phyloP scores from a whole-genome alignment of 2,113 vertebrate genomes.

The Eulacestoma nigropectus region DNA sequence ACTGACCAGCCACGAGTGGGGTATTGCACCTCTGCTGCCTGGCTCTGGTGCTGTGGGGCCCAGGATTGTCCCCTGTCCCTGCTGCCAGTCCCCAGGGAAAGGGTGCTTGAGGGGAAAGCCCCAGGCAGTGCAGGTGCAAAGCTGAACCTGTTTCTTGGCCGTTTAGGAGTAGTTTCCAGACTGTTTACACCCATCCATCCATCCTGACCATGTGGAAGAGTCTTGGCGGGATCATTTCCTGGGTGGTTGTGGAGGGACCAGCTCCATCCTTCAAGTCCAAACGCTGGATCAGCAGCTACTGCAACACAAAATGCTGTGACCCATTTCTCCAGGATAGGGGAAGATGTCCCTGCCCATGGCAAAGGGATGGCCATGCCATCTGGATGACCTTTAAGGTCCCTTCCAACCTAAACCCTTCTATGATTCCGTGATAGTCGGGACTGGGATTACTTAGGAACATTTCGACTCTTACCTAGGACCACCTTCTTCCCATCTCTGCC shows the following conservation, averaged over 20 bases:
- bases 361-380: neutral
- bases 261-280: neutral
- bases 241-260: neutral
- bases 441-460: neutral
- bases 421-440: rapidly evolving
- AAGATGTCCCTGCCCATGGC: neutral
- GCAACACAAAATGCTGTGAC: neutral
- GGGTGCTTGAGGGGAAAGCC: neutral
- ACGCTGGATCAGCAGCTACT: neutral
- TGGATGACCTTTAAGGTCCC: too few species aligned
- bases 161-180: rapidly evolving
- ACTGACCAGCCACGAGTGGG: neutral
- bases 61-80: neutral
- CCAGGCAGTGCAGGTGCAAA: neutral
- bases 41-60: neutral
- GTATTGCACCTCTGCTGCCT: neutral
- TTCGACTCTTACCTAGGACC: neutral
- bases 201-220: neutral
- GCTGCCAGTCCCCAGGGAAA: neutral
- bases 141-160: neutral
- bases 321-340: neutral
- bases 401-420: neutral
- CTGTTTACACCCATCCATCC: neutral
- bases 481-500: neutral
- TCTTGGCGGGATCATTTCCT: neutral